Evolutionary conservation across 2,797 vertebrate genomes (phyloP).

Genomic region (Pipistrellus nathusii): DNA sequence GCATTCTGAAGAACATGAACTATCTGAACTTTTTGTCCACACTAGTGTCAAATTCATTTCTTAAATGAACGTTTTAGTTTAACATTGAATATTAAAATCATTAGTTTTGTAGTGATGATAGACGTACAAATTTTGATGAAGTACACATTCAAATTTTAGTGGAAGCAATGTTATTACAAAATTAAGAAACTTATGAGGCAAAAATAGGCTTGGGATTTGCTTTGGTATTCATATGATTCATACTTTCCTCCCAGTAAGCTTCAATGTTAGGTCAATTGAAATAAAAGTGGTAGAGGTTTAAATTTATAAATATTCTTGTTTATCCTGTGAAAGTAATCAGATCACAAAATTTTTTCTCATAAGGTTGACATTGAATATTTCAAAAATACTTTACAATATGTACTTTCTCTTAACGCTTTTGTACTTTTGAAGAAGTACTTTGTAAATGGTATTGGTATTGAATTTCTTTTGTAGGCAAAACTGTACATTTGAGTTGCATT

Average conservation of each 20-base stretch:
- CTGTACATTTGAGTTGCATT: slow-evolving; percentile 31
- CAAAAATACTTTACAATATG: not conserved
- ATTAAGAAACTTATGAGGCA: not conserved
- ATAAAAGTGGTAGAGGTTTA: slow-evolving; percentile 5
- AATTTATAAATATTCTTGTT: slow-evolving; percentile 1
- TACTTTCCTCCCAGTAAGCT: not conserved
- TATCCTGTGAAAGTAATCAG: not conserved
- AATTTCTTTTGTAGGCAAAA: slow-evolving; percentile 41
- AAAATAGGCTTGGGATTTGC: not conserved
- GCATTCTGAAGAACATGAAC: slow-evolving; percentile 9
- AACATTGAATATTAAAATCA: not conserved
- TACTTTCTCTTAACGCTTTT: not conserved
- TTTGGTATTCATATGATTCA: not conserved
- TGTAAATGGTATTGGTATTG: not conserved
- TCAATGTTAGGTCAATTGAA: slow-evolving; percentile 20
- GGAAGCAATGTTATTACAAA: not conserved
- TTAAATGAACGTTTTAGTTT: not conserved
- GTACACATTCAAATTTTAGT: not conserved
- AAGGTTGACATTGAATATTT: not conserved
- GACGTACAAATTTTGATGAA: not conserved
- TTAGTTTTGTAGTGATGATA: not conserved
- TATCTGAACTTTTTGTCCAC: not conserved
- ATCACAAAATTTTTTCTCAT: slow-evolving; percentile 16
- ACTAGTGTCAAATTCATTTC: not conserved
- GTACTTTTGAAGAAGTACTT: slow-evolving; percentile 8